phyloP scores from a whole-genome alignment of 1,140 invertebrate species.

The Theocolax elegans region DNA sequence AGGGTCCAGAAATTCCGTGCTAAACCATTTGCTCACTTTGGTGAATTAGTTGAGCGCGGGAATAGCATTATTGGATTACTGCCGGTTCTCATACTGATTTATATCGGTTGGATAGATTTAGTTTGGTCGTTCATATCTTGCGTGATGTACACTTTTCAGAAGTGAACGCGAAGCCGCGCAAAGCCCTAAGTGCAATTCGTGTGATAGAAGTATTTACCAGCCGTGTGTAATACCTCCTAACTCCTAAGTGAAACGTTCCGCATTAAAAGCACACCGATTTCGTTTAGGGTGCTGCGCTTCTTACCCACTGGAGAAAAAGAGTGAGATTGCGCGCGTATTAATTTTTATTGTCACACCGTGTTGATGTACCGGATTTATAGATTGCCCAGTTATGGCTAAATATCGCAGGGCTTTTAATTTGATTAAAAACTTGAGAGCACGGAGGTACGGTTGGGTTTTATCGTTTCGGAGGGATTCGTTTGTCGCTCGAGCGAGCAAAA shows the following conservation, averaged over 20 bases:
- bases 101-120: too few species aligned
- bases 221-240: too few species aligned
- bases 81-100: background rate
- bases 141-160: constrained; percentile 9
- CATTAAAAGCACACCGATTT: too few species aligned
- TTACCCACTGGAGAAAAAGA: too few species aligned
- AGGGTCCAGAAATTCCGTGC: constrained; percentile 17
- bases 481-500: too few species aligned
- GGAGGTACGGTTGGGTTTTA: too few species aligned
- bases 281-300: too few species aligned
- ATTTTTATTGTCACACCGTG: background rate
- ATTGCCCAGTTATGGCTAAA: background rate
- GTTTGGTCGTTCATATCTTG: too few species aligned
- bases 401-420: background rate
- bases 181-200: constrained; percentile 14
- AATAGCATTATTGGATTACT: constrained; percentile 44
- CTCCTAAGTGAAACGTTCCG: too few species aligned
- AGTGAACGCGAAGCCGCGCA: constrained; percentile 1
- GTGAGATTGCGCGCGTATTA: background rate
- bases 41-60: constrained; percentile 47
- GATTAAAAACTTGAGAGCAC: too few species aligned
- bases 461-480: too few species aligned
- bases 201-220: too few species aligned
- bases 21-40: constrained; percentile 44
- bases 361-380: background rate